Base-by-base conservation (phyloP, 2,113 vertebrate genomes). In the Epinephelus fuscoguttatus region DNA sequence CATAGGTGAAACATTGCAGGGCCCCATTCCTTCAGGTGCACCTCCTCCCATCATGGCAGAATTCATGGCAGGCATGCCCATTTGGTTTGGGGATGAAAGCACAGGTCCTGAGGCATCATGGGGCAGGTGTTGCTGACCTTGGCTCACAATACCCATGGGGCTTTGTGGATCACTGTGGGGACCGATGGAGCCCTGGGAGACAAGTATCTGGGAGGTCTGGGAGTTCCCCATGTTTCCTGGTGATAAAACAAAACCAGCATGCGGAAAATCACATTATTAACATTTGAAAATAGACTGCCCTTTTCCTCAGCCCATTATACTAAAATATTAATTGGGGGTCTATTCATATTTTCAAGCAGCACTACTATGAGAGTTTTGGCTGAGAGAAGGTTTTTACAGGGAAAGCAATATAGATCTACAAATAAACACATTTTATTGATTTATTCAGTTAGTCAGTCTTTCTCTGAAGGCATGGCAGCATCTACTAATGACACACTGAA, bases 21-120 rank as follows among this genome's bases (percentile, higher is more conserved):
- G 96, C 56, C 91, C 96, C 86, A 98, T 88, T 0, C 96, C 92
- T 11, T 98, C 98, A 85, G 96, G 80, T 86, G 92, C 73, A 70
- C 96, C 0, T 91, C 94, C 86, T 85, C 96, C 97, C 91, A 97
- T 96, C 17, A 97, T 96, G 1, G 94, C 95, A 9, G 95, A 92
- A 4, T 95, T 95, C 93, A 98, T 97, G 92, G 97, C 91, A 62
- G 97, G 94, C 94, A 99, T 95, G 92, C 95, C 96, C 95, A 98
- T 95, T 17, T 96, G 96, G 84, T 96, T 98, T 0, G 98, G 97
- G 47, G 98, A 97, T 80, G 96, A 96, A 85, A 99, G 92, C 94
- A 97, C 95, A 61, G 97, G 85, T 7, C 95, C 94, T 0, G 96
- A 92, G 47, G 96, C 94, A 13, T 99, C 98, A 0, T 99, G 97